Conservation (phyloP, 2,888 invertebrate species). For the Ommatoiulus sabulosus region DNA sequence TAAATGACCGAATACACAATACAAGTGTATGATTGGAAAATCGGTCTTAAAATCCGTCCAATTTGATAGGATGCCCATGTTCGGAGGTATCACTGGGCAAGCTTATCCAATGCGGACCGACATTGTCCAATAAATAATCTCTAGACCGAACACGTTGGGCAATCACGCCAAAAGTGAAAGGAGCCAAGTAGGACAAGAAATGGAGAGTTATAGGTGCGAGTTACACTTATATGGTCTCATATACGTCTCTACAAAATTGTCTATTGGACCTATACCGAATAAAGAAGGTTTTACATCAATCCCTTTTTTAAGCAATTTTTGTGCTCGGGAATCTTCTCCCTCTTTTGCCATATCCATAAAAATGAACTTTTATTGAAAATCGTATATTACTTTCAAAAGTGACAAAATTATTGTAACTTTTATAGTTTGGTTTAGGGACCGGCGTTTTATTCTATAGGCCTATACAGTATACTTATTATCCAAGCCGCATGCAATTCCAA, state of each 20-base stretch:
- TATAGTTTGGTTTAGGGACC: background rate
- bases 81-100: background rate
- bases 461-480: background rate
- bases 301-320: background rate
- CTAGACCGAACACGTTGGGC: background rate
- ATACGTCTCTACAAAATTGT: slow-evolving; percentile 35
- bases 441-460: background rate
- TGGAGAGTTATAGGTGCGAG: slow-evolving; percentile 24
- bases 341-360: background rate
- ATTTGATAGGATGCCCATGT: background rate
- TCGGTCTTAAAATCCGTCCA: background rate
- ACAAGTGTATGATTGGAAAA: background rate
- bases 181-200: background rate
- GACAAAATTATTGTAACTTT: slow-evolving; percentile 26
- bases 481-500: background rate
- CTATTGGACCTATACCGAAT: background rate
- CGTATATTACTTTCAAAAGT: slow-evolving; percentile 30
- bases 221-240: background rate
- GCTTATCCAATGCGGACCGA: background rate
- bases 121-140: slow-evolving; percentile 21
- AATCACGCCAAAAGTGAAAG: slow-evolving; percentile 12
- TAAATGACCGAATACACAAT: too few species aligned
- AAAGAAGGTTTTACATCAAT: background rate
- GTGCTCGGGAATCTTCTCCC: background rate
- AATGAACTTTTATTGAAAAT: slow-evolving; percentile 40